Evolutionary conservation across 2,888 invertebrate species (phyloP).

Genomic region (Drosophila conformis): DNA sequence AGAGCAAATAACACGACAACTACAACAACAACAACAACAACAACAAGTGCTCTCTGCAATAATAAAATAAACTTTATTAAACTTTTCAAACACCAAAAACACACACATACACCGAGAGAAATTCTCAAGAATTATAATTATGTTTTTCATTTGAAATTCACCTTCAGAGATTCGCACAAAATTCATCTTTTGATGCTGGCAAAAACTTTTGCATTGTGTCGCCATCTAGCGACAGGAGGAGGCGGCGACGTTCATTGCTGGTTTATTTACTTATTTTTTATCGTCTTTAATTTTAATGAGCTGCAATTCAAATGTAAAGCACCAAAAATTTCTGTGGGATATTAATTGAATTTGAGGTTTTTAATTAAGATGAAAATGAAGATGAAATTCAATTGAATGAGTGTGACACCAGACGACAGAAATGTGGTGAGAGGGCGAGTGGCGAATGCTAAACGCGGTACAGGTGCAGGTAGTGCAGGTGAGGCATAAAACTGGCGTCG

Average conservation of each 20-base stretch:
- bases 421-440: neutral
- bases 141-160: conserved; percentile 78
- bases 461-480: conserved; percentile 27
- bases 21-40: conserved; percentile 25
- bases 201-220: conserved; percentile 63
- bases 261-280: conserved; percentile 33
- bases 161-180: conserved; percentile 65
- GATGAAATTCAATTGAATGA: conserved; percentile 49
- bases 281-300: conserved; percentile 72
- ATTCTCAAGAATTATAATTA: conserved; percentile 79
- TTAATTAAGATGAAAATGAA: conserved; percentile 62
- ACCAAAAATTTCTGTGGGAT: conserved; percentile 32
- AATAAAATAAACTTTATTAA: conserved; percentile 70
- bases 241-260: neutral
- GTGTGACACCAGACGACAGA: neutral
- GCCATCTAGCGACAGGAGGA: conserved; percentile 36
- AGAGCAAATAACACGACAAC: conserved; percentile 58
- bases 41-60: conserved; percentile 36
- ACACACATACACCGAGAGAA: conserved; percentile 31
- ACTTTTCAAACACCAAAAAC: conserved; percentile 46
- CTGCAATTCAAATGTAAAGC: conserved; percentile 61
- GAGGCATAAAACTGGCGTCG: conserved; percentile 16
- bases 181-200: conserved; percentile 43
- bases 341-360: conserved; percentile 67
- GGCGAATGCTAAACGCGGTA: neutral